A percentile compares a stretch with the other conserved stretches of the same genome.
phyloP scores from a whole-genome alignment of 2,113 vertebrate species.

The Pseudorhombus dupliciocellatus region DNA sequence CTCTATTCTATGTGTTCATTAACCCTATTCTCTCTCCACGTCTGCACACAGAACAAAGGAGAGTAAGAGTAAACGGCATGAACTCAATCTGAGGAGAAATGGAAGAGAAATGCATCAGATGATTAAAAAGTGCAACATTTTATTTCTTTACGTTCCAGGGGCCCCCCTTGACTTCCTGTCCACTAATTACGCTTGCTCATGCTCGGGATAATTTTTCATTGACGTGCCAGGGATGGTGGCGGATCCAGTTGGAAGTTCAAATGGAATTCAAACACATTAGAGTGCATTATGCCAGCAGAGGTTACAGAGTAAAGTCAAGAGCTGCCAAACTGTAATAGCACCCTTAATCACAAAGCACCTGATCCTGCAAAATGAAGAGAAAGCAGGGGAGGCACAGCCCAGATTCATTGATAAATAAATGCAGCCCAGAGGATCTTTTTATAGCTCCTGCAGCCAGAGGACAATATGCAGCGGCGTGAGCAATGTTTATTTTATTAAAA shows the following conservation, averaged over 20 bases:
- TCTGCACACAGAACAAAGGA: constrained; percentile 6
- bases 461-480: constrained; percentile 45
- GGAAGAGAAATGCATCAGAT: constrained; percentile 7
- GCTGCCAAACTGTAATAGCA: constrained; percentile 63
- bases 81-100: constrained; percentile 18
- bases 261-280: constrained; percentile 67
- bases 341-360: constrained; percentile 65
- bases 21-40: constrained; percentile 16
- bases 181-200: constrained; percentile 53
- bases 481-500: constrained; percentile 55
- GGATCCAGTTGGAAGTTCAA: constrained; percentile 57
- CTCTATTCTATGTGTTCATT: constrained; percentile 45
- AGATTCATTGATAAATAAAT: constrained; percentile 70
- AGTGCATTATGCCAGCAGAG: constrained; percentile 62
- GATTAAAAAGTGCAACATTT: constrained; percentile 1
- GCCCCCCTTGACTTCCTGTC: constrained; percentile 31
- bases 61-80: constrained; percentile 11
- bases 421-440: constrained; percentile 62
- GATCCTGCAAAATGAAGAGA: constrained; percentile 41
- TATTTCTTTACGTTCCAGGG: constrained; percentile 26
- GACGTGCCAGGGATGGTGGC: constrained; percentile 15
- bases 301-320: constrained; percentile 65
- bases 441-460: constrained; percentile 57
- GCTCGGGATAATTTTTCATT: constrained; percentile 50
- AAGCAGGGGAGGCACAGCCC: constrained; percentile 32